Evolutionary conservation across 1,140 invertebrate genomes (phyloP).

Genomic region (Procambarus clarkii): DNA sequence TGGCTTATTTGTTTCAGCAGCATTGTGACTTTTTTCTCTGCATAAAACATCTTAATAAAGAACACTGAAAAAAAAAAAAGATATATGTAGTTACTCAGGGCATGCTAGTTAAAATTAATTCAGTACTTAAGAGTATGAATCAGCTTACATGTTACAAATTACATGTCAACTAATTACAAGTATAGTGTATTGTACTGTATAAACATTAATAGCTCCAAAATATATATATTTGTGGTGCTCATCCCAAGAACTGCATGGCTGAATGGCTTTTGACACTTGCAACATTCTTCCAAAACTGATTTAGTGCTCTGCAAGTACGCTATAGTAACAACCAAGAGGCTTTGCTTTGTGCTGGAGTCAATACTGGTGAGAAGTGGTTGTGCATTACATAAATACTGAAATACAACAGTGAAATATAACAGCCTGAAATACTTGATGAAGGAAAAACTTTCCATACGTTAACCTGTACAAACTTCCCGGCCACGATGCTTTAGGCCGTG

Average conservation of each 20-base stretch:
- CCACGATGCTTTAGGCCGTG: not conserved
- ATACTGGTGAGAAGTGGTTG: not conserved
- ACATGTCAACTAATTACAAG: not conserved
- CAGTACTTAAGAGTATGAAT: not conserved
- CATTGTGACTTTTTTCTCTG: too few relatives aligned
- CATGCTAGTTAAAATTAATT: slow-evolving; percentile 1
- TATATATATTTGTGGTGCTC: not conserved
- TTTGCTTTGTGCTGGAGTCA: not conserved
- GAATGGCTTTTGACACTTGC: not conserved
- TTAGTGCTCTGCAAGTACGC: not conserved
- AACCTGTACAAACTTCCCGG: not conserved
- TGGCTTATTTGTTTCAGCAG: too few relatives aligned
- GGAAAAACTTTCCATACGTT: not conserved
- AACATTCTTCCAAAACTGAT: too few relatives aligned
- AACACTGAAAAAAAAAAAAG: not conserved
- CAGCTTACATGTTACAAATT: not conserved
- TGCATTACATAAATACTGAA: not conserved
- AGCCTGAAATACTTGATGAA: not conserved
- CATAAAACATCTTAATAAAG: too few relatives aligned
- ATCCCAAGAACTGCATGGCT: not conserved
- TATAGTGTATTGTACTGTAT: not conserved
- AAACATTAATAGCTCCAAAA: not conserved
- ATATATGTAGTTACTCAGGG: not conserved
- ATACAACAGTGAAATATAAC: too few relatives aligned
- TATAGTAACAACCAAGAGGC: not conserved